A percentile compares a stretch with the other conserved stretches of the same genome.
These are phyloP conservation scores for Argopecten irradians DNA, from an alignment of 1,140 invertebrate genomes.

Conservation along the genomic window DNA sequence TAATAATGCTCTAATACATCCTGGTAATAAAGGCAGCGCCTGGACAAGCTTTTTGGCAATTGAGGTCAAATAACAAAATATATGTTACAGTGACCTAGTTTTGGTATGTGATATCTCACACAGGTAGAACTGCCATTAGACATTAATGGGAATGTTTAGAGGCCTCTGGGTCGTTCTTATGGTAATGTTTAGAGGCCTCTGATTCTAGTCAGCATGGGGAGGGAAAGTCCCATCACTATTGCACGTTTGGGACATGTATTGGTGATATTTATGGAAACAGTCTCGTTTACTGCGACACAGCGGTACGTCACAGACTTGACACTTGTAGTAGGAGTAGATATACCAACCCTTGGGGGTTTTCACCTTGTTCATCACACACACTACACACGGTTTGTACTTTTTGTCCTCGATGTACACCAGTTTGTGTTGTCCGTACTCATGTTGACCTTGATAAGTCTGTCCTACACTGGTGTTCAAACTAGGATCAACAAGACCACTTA, in stretches of 20 bases:
- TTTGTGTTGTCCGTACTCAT: neutral
- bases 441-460: neutral
- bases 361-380: neutral
- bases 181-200: too few relatives aligned
- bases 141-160: too few relatives aligned
- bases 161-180: too few relatives aligned
- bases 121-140: too few relatives aligned
- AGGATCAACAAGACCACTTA: neutral
- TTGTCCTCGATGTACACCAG: neutral
- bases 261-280: neutral
- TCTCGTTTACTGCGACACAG: neutral
- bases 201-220: neutral
- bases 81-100: too few relatives aligned
- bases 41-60: too few relatives aligned
- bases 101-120: too few relatives aligned
- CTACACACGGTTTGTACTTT: constrained; percentile 4
- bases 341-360: neutral
- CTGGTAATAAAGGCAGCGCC: too few relatives aligned
- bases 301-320: neutral
- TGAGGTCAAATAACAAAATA: too few relatives aligned
- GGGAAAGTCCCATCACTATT: neutral
- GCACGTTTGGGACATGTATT: neutral
- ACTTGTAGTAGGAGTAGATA: constrained; percentile 4
- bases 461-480: neutral
- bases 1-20: too few relatives aligned